Base-by-base conservation (phyloP, 2,888 invertebrate genomes). In the Andrena chrysosceles region DNA sequence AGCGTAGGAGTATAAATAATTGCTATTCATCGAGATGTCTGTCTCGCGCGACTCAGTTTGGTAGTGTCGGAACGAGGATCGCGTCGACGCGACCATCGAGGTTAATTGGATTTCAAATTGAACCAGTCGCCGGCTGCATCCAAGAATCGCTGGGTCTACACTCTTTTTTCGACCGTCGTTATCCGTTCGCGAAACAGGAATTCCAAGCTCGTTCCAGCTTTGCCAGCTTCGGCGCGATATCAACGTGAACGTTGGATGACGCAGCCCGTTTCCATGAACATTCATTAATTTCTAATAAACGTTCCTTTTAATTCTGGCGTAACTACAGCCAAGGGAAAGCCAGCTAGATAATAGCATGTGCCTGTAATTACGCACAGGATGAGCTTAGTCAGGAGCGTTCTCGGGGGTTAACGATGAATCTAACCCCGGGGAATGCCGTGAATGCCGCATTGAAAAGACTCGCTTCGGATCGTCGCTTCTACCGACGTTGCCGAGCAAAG, bases 401-500 rank as follows among this genome's bases (percentile, higher is more conserved):
- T 26, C 16, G 59, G 81, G 42, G 84, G 85, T 84, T 84, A 84
- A 84, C 84, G 84, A 85, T 29, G 56, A 75, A 77, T 78, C 75
- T 85, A 77, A 85, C 84, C 85, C 81, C 67, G 23, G 23, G 84
- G 72, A 78, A 81, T 78, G 73, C 81, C 84, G 56, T 67, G 70
- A 70, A 81, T 85, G 66, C 75, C 81, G 80, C 70, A 13, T 42
- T 75, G 26, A 56, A 31, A 48, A 63, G 52, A 60, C 71, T 60
- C 54, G 56, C 20, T 8, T 10, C 52, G 49, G n/a, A 42, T 42
- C 42, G 16, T 0, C 16, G 48, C 20, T 23, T 77, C 54, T 23
- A 2, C 13, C 68, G 33, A 7, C 23, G 35, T 54, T 62, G 10
- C 20, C 54, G 31, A 31, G 26, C 23, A 7, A 56, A 35, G 23